Conservation (phyloP, 2,113 vertebrate species). For the Hippocampus guttulatus region DNA sequence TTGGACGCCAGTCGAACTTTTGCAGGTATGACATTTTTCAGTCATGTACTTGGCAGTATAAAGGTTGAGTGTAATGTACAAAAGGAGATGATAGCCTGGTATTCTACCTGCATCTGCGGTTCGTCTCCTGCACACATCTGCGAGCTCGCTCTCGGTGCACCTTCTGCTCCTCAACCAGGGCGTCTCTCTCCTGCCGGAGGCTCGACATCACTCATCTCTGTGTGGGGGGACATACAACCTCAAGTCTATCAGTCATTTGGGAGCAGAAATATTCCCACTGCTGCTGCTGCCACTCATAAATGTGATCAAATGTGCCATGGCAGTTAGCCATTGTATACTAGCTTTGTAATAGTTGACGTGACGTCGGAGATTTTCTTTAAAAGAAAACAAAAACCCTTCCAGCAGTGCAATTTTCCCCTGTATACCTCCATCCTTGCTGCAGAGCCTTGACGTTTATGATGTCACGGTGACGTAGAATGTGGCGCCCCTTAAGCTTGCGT, state of each 20-base stretch:
- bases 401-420: background rate
- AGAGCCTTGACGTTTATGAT: conserved; percentile 4
- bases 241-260: background rate
- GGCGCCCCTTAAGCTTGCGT: background rate
- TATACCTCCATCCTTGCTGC: background rate
- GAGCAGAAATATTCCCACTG: background rate
- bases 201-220: conserved; percentile 41
- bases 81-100: background rate
- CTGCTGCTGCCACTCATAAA: background rate
- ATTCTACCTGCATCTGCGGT: conserved; percentile 81
- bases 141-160: conserved; percentile 70
- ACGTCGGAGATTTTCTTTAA: background rate
- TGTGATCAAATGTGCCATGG: background rate
- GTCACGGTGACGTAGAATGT: background rate
- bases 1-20: no score
- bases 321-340: background rate
- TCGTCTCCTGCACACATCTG: conserved; percentile 81
- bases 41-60: no score
- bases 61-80: no score
- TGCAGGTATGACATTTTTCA: no score
- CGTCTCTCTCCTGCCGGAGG: conserved; percentile 73
- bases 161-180: conserved; percentile 81
- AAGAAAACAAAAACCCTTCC: background rate
- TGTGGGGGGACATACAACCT: background rate
- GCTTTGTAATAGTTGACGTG: conserved; percentile 7